Evolutionary conservation across 2,113 vertebrate species (phyloP).

Genomic region (Dinomys branickii): DNA sequence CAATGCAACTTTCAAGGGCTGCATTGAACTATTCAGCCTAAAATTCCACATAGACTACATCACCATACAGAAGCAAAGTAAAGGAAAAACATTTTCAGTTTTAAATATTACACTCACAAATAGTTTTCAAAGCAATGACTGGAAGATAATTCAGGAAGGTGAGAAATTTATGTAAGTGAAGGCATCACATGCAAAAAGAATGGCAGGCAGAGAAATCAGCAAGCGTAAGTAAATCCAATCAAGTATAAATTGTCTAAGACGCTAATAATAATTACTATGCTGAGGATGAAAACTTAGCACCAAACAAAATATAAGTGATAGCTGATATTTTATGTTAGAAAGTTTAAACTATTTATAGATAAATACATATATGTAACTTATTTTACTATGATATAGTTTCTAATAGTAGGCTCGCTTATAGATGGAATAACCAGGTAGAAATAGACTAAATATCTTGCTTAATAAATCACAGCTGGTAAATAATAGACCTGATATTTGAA

Average conservation of each 20-base stretch:
- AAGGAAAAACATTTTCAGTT: background rate
- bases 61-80: slow-evolving; percentile 29
- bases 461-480: background rate
- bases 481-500: background rate
- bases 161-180: slow-evolving; percentile 68
- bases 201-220: slow-evolving; percentile 58
- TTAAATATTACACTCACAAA: slow-evolving; percentile 40
- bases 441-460: background rate
- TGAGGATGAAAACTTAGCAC: slow-evolving; percentile 1
- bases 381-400: background rate
- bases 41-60: slow-evolving; percentile 34
- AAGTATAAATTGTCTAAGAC: slow-evolving; percentile 57
- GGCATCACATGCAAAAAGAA: background rate
- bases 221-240: slow-evolving; percentile 69
- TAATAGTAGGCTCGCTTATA: background rate
- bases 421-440: background rate
- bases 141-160: slow-evolving; percentile 58
- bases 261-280: slow-evolving; percentile 42
- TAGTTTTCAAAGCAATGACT: slow-evolving; percentile 65
- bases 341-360: background rate
- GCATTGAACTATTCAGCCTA: slow-evolving; percentile 16
- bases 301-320: slow-evolving; percentile 54
- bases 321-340: background rate
- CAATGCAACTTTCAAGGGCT: background rate
- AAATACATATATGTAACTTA: background rate